Evolutionary conservation across 2,113 vertebrate species (phyloP).

Genomic region (Addax nasomaculatus): DNA sequence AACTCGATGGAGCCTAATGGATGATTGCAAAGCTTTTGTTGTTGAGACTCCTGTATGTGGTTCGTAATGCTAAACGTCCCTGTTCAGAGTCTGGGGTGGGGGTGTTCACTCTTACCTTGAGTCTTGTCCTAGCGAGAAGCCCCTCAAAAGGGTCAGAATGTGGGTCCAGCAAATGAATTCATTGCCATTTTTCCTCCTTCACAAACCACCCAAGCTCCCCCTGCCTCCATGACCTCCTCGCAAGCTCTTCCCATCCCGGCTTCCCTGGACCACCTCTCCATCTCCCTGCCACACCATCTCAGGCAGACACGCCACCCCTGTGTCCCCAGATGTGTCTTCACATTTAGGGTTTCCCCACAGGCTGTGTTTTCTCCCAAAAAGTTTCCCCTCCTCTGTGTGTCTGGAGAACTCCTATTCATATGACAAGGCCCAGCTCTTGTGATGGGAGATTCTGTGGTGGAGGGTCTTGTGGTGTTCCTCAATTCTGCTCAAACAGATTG

Average conservation of each 20-base stretch:
- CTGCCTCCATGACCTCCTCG: not conserved
- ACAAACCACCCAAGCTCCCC: not conserved
- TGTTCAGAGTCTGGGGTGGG: not conserved
- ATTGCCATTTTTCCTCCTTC: not conserved
- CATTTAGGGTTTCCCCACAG: not conserved
- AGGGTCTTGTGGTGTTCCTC: not conserved
- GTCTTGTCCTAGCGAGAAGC: not conserved
- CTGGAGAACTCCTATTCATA: not conserved
- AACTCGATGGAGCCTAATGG: fast-evolving
- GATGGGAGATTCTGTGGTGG: no score
- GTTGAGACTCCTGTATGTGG: not conserved
- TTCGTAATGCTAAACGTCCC: not conserved
- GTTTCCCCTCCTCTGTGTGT: not conserved
- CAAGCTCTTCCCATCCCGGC: not conserved
- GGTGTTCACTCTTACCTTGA: not conserved
- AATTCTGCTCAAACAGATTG: not conserved
- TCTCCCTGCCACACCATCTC: not conserved
- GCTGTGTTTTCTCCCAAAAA: not conserved
- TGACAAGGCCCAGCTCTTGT: fast-evolving
- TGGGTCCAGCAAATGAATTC: not conserved
- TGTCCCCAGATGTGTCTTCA: not conserved
- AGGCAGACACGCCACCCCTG: not conserved
- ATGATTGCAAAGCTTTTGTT: not conserved
- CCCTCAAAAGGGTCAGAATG: not conserved
- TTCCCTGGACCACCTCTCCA: not conserved